Base-by-base conservation (phyloP, 2,113 vertebrate genomes). In the Jacana jacana region DNA sequence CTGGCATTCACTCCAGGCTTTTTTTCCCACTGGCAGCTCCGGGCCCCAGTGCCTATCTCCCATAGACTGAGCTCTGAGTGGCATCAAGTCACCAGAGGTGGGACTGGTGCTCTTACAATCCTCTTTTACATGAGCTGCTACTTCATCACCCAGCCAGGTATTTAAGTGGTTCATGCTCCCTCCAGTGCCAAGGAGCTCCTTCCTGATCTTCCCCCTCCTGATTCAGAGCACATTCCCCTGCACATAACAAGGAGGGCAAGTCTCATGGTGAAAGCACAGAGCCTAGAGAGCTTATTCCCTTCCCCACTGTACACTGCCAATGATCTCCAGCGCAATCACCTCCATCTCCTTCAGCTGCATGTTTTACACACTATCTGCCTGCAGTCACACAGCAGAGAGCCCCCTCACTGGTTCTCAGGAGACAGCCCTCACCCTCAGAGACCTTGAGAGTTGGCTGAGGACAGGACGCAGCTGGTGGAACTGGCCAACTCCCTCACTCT, bases 341-440 rank as follows among this genome's bases (percentile, higher is more conserved):
- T 4, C 48, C 55, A 17, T 7, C 64, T 49, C 77, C 2, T 20
- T 17, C 77, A 54, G 31, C 39, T 10, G 37, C 35, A 9, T 7
- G 2, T 37, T 63, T 60, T 23, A n/a, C 48, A 9, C 0, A 5
- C 3, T 5, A 3, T 7, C 17, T 19, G 1, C 10, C 0, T 8
- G 42, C 65, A 48, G 52, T 1, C 5, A 8, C 64, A 7, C 61
- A 37, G 48, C 64, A 84, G 30, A 88, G 48, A 35, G 13, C 28
- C 73, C 76, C 57, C 48, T 35, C 25, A 5, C 37, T 31, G 13
- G 0, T 10, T 8, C 44, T 16, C 52, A 42, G 63, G 49, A n/a
- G 46, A 22, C 9, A 71, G 28, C 46, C 54, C 33, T 48, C 39
- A 2, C 17, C 17, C 76, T 24, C 48, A 11, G 4, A 8, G 51